Percentiles rank a stretch among this genome's conserved stretches.
Conservation (phyloP, 2,888 invertebrate species). For the Esperia sulphurella region DNA sequence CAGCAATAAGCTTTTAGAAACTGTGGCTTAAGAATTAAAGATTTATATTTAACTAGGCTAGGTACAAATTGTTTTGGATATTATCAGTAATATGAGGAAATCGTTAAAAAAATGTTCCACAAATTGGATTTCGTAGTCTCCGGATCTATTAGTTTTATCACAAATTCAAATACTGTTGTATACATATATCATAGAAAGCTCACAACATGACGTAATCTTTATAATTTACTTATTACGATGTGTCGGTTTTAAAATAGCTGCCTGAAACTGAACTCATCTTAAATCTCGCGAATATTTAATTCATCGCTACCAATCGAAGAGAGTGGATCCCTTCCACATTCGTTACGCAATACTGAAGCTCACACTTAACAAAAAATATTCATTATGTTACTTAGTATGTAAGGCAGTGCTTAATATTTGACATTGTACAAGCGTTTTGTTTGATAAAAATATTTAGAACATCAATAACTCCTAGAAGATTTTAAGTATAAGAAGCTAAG, state of each 20-base stretch:
- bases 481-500: constrained; percentile 14
- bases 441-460: constrained; percentile 27
- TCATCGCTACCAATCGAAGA: constrained; percentile 42
- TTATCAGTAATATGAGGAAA: constrained; percentile 28
- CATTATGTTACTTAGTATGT: constrained; percentile 60
- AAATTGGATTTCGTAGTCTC: constrained; percentile 36
- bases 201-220: constrained; percentile 48
- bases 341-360: constrained; percentile 32
- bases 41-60: constrained; percentile 41
- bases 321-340: constrained; percentile 37
- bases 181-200: constrained; percentile 68
- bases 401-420: constrained; percentile 72
- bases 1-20: constrained; percentile 50
- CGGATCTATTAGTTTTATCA: constrained; percentile 32
- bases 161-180: constrained; percentile 43
- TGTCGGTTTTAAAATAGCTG: constrained; percentile 31
- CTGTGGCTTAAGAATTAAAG: constrained; percentile 22
- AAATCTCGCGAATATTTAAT: constrained; percentile 35
- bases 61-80: constrained; percentile 39
- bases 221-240: constrained; percentile 6
- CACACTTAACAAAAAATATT: constrained; percentile 46
- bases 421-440: constrained; percentile 55
- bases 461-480: constrained; percentile 7
- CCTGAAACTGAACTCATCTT: constrained; percentile 32
- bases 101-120: constrained; percentile 34